phyloP scores from a whole-genome alignment of 2,113 vertebrate genomes.

The Cephalopholis sonnerati region DNA sequence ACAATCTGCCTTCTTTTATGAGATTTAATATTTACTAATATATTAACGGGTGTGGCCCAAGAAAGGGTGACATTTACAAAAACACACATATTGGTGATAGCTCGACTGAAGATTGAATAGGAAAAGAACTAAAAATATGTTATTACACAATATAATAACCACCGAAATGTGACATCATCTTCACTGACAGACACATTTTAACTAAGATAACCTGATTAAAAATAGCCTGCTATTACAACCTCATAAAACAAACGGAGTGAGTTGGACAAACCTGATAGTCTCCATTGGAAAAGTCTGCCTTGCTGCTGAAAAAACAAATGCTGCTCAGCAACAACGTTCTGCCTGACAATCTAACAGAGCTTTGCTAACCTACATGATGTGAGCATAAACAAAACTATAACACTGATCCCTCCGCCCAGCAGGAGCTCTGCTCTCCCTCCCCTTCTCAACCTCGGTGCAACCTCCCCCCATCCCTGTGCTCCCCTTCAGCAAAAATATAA shows the following conservation, averaged over 20 bases:
- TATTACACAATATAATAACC: not conserved
- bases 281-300: conserved; percentile 55
- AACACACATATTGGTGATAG: conserved; percentile 6
- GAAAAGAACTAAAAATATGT: not conserved
- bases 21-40: conserved; percentile 37
- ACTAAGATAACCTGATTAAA: not conserved
- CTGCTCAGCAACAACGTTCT: conserved; percentile 26
- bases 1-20: conserved; percentile 46
- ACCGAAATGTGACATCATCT: conserved; percentile 4
- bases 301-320: conserved; percentile 27
- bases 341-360: conserved; percentile 42
- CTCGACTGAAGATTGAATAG: not conserved
- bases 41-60: conserved; percentile 9
- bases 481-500: conserved; percentile 59
- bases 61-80: conserved; percentile 21
- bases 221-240: not conserved
- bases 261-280: conserved; percentile 61
- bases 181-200: conserved; percentile 21
- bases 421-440: conserved; percentile 55
- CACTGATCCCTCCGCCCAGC: conserved; percentile 67
- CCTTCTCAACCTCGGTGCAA: conserved; percentile 34
- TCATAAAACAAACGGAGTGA: not conserved
- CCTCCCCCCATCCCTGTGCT: conserved; percentile 30
- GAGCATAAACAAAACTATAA: conserved; percentile 66
- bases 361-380: conserved; percentile 50